These are phyloP conservation scores for roundworm (Caenorhabditis elegans) DNA, from an alignment of 1,140 invertebrate species.

Conservation along the genomic window DNA sequence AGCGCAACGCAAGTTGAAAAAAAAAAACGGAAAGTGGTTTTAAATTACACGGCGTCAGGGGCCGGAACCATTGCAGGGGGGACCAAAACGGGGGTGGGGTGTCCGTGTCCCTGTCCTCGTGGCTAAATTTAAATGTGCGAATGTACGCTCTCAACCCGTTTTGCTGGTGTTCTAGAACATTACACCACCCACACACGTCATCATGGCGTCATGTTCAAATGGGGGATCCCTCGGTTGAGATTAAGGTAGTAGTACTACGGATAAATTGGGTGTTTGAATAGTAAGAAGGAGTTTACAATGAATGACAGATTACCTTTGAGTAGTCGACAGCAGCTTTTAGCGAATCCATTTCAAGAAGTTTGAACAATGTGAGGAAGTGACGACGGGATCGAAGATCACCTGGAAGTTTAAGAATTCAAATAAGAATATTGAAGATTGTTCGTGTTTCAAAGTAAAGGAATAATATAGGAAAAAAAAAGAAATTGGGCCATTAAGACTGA, in stretches of 20 bases:
- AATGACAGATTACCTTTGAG: constrained; percentile 28
- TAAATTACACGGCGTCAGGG: constrained; percentile 21
- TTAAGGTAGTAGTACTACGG: neutral
- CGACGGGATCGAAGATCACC: neutral
- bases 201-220: constrained; percentile 11
- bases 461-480: too few species aligned
- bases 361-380: neutral
- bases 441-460: too few species aligned
- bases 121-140: constrained; percentile 18
- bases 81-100: constrained; percentile 4
- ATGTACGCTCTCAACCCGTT: neutral
- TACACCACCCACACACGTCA: constrained; percentile 5
- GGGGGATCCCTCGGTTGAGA: too few species aligned
- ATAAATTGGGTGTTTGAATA: neutral
- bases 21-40: constrained; percentile 13
- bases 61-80: neutral
- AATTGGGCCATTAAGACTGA: too few species aligned
- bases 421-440: neutral
- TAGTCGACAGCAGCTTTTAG: constrained; percentile 23
- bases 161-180: neutral
- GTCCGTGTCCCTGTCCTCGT: too few species aligned
- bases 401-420: neutral
- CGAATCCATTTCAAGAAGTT: constrained; percentile 22
- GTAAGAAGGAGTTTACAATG: neutral
- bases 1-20: neutral